Conservation (phyloP, 92 coral and sea anemone species). For the Porites lobata region DNA sequence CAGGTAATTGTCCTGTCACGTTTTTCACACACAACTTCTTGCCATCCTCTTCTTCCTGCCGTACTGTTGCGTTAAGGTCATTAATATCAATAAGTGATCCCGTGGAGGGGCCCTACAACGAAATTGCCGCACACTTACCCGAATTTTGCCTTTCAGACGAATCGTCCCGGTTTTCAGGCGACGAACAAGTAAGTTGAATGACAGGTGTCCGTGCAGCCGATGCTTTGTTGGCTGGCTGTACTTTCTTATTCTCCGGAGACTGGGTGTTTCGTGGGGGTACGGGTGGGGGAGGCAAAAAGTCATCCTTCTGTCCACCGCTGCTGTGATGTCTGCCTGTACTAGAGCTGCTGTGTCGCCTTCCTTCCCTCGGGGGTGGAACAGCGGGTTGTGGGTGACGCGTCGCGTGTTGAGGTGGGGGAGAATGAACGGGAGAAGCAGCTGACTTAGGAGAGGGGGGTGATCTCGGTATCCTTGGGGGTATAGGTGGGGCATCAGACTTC, state of each 20-base stretch:
- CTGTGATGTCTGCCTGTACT: not conserved
- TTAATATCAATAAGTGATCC: too few relatives aligned
- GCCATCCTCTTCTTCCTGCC: too few relatives aligned
- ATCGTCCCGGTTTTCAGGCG: constrained; percentile 63
- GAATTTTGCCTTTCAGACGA: constrained; percentile 5
- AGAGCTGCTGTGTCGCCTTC: constrained; percentile 17
- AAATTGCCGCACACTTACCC: constrained; percentile 3
- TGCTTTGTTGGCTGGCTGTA: constrained; percentile 14
- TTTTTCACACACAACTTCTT: too few relatives aligned
- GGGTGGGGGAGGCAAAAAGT: constrained; percentile 81
- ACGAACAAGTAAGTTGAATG: constrained; percentile 71
- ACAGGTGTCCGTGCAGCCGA: constrained; percentile 68
- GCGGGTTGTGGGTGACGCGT: constrained; percentile 15
- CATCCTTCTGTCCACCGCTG: constrained; percentile 22
- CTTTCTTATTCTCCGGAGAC: constrained; percentile 38
- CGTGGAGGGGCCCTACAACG: too few relatives aligned
- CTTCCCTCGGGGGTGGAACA: constrained; percentile 15
- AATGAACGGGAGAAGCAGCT: not conserved
- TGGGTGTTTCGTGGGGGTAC: constrained; percentile 86
- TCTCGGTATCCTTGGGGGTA: constrained; percentile 82
- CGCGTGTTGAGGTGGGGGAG: constrained; percentile 6
- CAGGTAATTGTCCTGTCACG: too few relatives aligned
- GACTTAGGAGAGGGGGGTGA: constrained; percentile 48
- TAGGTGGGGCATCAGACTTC: constrained; percentile 87
- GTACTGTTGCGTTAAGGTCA: too few relatives aligned